Conservation (phyloP, 2,797 vertebrate genomes). For the Threskiornis aethiopicus region DNA sequence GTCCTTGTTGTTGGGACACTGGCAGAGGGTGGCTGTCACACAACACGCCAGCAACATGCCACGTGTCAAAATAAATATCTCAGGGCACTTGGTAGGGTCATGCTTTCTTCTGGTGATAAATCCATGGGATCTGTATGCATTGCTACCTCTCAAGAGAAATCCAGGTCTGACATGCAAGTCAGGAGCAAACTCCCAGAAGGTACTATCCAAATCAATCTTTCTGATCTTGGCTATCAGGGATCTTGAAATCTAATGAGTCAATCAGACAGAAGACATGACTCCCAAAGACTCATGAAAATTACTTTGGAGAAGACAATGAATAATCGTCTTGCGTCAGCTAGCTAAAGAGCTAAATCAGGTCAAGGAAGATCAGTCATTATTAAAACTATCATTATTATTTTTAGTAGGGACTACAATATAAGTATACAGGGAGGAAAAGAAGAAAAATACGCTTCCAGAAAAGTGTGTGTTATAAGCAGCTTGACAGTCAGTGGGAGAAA, state of each 20-base stretch:
- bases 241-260: neutral
- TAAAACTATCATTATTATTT: slow-evolving; percentile 15
- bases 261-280: neutral
- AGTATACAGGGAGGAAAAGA: neutral
- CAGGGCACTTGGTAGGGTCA: neutral
- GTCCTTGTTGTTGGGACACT: neutral
- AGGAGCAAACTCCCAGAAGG: neutral
- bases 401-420: neutral
- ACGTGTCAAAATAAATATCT: neutral
- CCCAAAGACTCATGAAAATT: neutral
- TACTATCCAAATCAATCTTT: neutral
- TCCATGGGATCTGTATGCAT: fast-evolving
- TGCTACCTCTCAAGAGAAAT: neutral
- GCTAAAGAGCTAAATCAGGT: neutral
- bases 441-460: neutral
- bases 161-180: neutral
- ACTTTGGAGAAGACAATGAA: slow-evolving; percentile 15
- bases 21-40: neutral
- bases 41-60: neutral
- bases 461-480: neutral
- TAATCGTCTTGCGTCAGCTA: neutral
- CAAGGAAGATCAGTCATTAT: neutral
- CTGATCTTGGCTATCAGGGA: neutral
- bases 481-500: neutral
- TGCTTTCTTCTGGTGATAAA: neutral